Evolutionary conservation across 2,888 invertebrate species (phyloP).

Genomic region (Diplazon laetatorius): DNA sequence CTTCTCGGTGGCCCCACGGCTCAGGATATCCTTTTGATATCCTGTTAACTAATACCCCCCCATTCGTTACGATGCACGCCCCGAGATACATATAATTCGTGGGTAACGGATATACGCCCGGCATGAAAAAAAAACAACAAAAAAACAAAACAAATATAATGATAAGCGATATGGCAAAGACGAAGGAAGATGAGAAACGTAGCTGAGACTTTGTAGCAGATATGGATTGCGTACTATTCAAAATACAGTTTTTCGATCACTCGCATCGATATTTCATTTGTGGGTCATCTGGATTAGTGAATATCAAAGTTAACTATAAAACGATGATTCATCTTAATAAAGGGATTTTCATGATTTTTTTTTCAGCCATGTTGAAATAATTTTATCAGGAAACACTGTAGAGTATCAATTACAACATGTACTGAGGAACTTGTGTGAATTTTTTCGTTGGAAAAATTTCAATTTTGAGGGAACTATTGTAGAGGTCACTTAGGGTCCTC

Average conservation of each 20-base stretch:
- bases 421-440: no score
- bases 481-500: no score
- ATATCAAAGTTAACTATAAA: no score
- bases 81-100: conserved; percentile 75
- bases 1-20: conserved; percentile 80
- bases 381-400: no score
- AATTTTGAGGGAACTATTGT: no score
- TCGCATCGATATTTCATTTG: background rate
- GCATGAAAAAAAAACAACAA: conserved; percentile 25
- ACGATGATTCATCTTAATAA: no score
- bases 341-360: no score
- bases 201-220: background rate
- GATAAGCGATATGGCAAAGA: conserved; percentile 36
- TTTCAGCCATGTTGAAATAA: no score
- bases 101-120: conserved; percentile 68
- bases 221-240: conserved; percentile 12
- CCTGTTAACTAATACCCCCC: conserved; percentile 82
- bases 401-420: no score
- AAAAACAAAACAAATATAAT: conserved; percentile 28
- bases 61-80: conserved; percentile 79
- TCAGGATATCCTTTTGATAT: conserved; percentile 82
- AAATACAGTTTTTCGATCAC: background rate
- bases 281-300: no score
- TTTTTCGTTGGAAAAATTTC: no score
- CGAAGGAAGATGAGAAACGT: no score